Base-by-base conservation (phyloP, 2,113 vertebrate genomes). In the Nycticorax nycticorax region DNA sequence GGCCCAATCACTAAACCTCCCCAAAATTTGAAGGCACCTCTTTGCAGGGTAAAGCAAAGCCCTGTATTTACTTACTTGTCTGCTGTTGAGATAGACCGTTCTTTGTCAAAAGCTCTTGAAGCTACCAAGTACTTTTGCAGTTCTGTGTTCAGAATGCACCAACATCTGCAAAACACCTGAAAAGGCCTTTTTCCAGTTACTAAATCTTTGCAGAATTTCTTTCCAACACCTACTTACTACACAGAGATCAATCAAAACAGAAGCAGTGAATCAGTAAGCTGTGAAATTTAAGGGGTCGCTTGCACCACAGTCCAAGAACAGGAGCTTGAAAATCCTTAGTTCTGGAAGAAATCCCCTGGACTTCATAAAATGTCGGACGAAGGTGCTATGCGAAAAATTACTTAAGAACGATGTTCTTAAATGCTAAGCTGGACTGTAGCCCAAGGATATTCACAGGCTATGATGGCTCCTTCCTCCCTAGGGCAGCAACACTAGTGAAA, bases 1-100 rank as follows among this genome's bases (percentile, higher is more conserved):
- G 0, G 26, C 8, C 17, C 11, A 71, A 23, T 11, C 7, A 39
- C 21, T 60, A 91, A 88, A 79, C 0, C 0, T 72, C 12, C 14
- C 26, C n/a, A 26, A 33, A 55, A 76, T 76, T 5, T 83, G 59
- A 50, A 77, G 14, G 45, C 15, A 74, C 33, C 14, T 72, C 16
- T 91, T 71, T 67, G 37, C 59, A 91, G 26, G 32, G 11, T 66
- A 53, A 84, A 85, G 37, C 19, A 64, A 81, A 66, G 5, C 26
- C 14, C 28, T 27, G 11, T 62, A 55, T 77, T 84, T 83, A 12
- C 20, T 75, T 56, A 41, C 60, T 85, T 60, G 18, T 27, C 39
- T 90, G 48, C 27, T 77, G 52, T 10, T 82, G 85, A 81, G 12
- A 63, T 2, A 67, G 60, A n/a, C 14, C 0, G 0, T 17, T 82